phyloP scores from a whole-genome alignment of 2,113 vertebrate genomes.

The Aplodontia rufa region DNA sequence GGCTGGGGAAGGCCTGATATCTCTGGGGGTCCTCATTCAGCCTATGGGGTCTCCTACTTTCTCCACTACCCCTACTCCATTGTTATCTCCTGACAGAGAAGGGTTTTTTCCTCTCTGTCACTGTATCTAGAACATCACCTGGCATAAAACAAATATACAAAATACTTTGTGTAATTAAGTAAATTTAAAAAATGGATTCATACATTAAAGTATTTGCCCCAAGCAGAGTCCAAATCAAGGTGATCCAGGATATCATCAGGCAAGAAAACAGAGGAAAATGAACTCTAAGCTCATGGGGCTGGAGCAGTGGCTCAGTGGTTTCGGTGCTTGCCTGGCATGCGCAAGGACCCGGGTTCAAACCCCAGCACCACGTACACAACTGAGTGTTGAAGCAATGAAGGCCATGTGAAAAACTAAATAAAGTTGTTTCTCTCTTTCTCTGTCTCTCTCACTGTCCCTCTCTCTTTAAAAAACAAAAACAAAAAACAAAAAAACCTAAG shows the following conservation, averaged over 20 bases:
- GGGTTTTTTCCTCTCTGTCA: background rate
- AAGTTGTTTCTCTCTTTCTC: no score
- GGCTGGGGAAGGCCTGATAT: background rate
- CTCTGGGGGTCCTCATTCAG: background rate
- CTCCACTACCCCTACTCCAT: rapidly evolving
- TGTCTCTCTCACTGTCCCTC: no score
- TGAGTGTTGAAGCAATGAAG: no score
- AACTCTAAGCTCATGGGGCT: background rate
- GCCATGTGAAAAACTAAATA: no score
- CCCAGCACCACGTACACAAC: no score
- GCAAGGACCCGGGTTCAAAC: no score
- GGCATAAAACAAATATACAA: background rate
- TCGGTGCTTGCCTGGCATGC: no score
- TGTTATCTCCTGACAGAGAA: background rate
- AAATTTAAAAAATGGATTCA: background rate
- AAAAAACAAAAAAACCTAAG: no score
- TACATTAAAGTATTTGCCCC: background rate
- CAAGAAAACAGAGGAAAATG: background rate
- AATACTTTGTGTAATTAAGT: background rate
- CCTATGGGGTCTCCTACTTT: background rate
- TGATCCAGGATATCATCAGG: background rate
- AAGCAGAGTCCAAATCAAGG: background rate
- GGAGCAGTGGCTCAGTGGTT: no score
- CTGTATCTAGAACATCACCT: background rate
- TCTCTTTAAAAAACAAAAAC: no score